phyloP scores from a whole-genome alignment of 2,113 vertebrate genomes.

The Eulemur rufifrons region DNA sequence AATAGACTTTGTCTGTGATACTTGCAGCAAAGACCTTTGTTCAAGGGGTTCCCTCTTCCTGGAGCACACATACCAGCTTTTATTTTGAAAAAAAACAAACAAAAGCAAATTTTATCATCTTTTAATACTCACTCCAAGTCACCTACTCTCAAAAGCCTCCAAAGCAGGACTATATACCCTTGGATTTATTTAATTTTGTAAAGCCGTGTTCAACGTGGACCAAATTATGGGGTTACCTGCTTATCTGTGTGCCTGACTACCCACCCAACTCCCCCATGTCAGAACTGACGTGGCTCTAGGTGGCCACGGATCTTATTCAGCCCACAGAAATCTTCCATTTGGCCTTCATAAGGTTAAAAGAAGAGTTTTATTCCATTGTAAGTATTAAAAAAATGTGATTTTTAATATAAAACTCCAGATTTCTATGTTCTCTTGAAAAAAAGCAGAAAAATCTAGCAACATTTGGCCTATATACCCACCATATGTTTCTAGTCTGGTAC shows the following conservation, averaged over 20 bases:
- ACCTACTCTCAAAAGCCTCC: neutral
- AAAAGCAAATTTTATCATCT: neutral
- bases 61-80: neutral
- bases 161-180: neutral
- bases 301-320: fast-evolving
- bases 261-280: fast-evolving
- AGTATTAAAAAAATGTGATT: neutral
- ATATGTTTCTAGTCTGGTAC: slow-evolving; percentile 19
- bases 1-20: neutral
- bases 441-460: slow-evolving; percentile 11
- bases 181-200: neutral
- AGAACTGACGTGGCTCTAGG: neutral
- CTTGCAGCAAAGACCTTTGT: neutral
- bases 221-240: neutral
- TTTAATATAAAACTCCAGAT: slow-evolving; percentile 20
- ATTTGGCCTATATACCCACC: neutral
- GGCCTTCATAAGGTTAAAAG: neutral
- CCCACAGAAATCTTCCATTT: neutral
- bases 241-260: neutral
- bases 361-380: neutral
- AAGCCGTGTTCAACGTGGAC: neutral
- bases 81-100: neutral
- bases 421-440: slow-evolving; percentile 59
- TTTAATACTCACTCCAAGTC: neutral
- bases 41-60: neutral